Evolutionary conservation across 2,888 invertebrate genomes (phyloP).

Genomic region (Azorinus chamasolen): DNA sequence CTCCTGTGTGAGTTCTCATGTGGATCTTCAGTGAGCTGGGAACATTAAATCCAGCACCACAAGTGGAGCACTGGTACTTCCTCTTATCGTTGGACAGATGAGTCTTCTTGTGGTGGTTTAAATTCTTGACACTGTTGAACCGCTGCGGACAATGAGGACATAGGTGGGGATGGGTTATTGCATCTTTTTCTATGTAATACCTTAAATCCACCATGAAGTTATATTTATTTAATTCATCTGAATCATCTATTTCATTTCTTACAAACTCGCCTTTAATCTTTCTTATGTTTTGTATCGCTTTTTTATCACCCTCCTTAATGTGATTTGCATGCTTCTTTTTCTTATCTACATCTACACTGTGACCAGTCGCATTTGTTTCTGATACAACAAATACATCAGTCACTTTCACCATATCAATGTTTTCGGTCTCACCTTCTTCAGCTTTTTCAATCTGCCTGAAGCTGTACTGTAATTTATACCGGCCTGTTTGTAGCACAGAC

Average conservation of each 20-base stretch:
- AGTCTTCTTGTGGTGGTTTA: conserved; percentile 36
- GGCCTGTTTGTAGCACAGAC: conserved; percentile 15
- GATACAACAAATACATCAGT: too few relatives aligned
- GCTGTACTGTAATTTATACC: too few relatives aligned
- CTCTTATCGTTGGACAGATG: conserved; percentile 37
- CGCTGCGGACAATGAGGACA: conserved; percentile 27
- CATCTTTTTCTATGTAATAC: neutral
- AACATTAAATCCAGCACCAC: conserved; percentile 44
- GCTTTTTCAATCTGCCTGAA: too few relatives aligned
- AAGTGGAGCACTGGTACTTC: conserved; percentile 33
- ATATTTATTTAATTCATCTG: neutral
- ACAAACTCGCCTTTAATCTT: too few relatives aligned
- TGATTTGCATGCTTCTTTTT: too few relatives aligned
- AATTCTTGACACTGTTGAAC: conserved; percentile 11
- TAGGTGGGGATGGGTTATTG: conserved; percentile 6
- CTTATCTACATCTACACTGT: too few relatives aligned
- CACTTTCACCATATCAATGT: too few relatives aligned
- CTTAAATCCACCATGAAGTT: conserved; percentile 1
- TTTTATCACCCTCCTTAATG: too few relatives aligned
- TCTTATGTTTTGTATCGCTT: too few relatives aligned
- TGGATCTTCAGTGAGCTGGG: conserved; percentile 15
- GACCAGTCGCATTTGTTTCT: too few relatives aligned
- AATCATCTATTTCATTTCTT: neutral
- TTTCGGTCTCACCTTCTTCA: too few relatives aligned
- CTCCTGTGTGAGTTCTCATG: conserved; percentile 25